A percentile compares a stretch with the other conserved stretches of the same genome.
Conservation (phyloP, 2,113 vertebrate species). For the Peromyscus polionotus region DNA sequence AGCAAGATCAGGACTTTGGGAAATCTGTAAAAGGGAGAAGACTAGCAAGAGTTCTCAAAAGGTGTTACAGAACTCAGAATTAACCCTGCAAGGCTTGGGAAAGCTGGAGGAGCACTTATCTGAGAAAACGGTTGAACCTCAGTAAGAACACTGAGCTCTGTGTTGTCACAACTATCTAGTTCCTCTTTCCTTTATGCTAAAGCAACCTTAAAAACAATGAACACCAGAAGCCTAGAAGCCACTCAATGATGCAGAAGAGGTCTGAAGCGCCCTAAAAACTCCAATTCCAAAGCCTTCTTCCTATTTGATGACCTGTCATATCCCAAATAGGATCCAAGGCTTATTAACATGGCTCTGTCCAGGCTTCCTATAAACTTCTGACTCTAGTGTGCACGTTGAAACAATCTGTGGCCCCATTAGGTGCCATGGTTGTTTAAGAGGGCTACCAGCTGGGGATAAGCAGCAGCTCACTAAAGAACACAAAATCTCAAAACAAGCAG, state of each 20-base stretch:
- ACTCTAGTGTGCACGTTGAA: not conserved
- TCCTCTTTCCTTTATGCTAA: not conserved
- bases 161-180: not conserved
- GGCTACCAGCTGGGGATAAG: not conserved
- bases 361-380: not conserved
- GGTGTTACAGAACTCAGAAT: not conserved
- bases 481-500: not conserved
- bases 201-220: not conserved
- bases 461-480: not conserved
- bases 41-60: conserved; percentile 29
- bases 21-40: not conserved
- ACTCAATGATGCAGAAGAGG: not conserved
- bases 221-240: not conserved
- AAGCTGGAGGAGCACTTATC: not conserved
- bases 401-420: not conserved
- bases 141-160: conserved; percentile 6
- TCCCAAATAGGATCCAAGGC: not conserved
- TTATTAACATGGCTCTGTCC: not conserved
- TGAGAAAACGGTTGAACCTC: not conserved
- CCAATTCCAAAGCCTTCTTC: not conserved
- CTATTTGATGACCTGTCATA: not conserved
- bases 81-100: not conserved
- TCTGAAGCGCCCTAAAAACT: not conserved
- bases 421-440: not conserved
- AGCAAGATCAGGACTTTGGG: not conserved